Conservation (phyloP, 2,797 vertebrate species). For the Spinus olivaceus region DNA sequence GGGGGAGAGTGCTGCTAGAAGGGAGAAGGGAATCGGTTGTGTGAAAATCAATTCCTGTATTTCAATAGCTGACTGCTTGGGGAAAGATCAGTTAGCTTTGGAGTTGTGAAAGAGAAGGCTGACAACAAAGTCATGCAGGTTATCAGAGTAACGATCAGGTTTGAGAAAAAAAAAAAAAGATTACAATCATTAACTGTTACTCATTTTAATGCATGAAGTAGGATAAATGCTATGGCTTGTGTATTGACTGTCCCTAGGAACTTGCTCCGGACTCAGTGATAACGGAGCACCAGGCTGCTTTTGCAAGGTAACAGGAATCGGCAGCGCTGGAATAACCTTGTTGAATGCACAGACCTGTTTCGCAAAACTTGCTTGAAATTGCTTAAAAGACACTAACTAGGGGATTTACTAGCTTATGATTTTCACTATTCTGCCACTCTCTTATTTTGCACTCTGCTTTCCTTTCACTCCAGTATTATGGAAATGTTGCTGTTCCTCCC, state of each 20-base stretch:
- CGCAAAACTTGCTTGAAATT: background rate
- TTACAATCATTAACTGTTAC: background rate
- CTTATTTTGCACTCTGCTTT: background rate
- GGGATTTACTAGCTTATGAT: background rate
- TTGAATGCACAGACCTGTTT: conserved; percentile 28
- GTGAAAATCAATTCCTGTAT: conserved; percentile 67
- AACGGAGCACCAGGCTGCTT: background rate
- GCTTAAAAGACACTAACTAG: background rate
- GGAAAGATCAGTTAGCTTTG: conserved; percentile 66
- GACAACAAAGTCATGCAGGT: conserved; percentile 21
- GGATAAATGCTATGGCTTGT: background rate
- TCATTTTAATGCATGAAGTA: background rate
- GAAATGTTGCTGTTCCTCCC: background rate
- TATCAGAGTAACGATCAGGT: background rate
- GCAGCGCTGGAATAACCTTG: background rate
- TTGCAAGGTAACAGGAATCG: background rate
- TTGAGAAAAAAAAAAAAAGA: background rate
- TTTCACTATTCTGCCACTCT: background rate
- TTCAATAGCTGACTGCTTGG: conserved; percentile 62
- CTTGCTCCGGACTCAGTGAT: background rate
- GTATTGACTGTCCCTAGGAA: background rate
- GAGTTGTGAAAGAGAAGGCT: conserved; percentile 35
- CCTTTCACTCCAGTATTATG: background rate
- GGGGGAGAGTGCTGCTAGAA: background rate
- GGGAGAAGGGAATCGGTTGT: conserved; percentile 5